Base-by-base conservation (phyloP, 2,113 vertebrate species). In the Saguinus imperator region DNA sequence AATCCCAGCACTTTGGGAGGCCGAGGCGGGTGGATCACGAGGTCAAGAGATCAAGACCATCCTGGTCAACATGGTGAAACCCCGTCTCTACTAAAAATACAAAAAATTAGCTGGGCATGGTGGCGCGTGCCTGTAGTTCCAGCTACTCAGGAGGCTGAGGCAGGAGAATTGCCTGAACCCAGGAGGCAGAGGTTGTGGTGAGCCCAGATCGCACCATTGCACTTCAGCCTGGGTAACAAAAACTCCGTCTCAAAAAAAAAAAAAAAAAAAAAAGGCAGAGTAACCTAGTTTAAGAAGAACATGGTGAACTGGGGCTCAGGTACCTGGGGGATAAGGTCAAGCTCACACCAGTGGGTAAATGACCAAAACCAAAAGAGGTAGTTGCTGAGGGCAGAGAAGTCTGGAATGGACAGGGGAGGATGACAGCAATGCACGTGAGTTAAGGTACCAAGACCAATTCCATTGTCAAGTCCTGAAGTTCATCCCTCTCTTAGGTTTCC, bases 341-440 rank as follows among this genome's bases (percentile, higher is more conserved):
- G 3, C 0, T 68, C 57, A 72, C 3, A 64, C 21, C 1, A 50
- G 10, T 16, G 2, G 29, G 13, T n/a, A 43, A 70, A 9, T 5
- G 8, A 40, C 57, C 29, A 77, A 35, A 17, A 29, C 14, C 0
- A 55, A 82, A 80, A 86, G 3, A 20, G 7, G 1, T 66, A 20
- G 2, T 0, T 14, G 7, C 3, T 43, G 21, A 93, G 11, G 40
- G 4, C 66, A 66, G 17, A 5, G 17, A 20, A n/a, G 55, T 61
- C 8, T 70, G 32, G 35, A 72, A 77, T 37, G 1, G 17, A 64
- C 0, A 73, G 12, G 5, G 0, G 29, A 86, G 0, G 2, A 7
- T 79, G 6, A 3, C 25, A 5, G n/a, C 1, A 64, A 37, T 75
- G 4, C 50, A 1, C 57, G 52, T 10, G 5, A 85, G 27, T 1